Evolutionary conservation across 1,140 invertebrate species (phyloP).

Genomic region (Zaprionus inermis): DNA sequence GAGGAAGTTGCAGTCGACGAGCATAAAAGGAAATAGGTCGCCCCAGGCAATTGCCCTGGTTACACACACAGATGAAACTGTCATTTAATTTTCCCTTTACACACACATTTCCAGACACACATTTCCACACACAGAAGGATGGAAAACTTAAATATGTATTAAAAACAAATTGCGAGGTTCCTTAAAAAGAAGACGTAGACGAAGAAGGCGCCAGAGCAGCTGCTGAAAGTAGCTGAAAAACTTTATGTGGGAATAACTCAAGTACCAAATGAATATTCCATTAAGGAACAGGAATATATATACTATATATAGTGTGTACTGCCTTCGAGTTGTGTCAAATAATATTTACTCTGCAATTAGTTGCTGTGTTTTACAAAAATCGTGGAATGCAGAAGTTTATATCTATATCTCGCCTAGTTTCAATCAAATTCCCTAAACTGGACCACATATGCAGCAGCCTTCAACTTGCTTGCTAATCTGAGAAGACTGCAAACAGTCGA

Average conservation of each 20-base stretch:
- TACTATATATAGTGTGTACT: not conserved
- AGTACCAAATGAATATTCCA: not conserved
- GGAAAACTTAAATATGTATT: conserved; percentile 45
- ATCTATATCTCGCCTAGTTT: not conserved
- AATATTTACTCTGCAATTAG: not conserved
- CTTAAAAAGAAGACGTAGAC: conserved; percentile 12
- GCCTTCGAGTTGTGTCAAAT: not conserved
- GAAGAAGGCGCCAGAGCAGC: conserved; percentile 16
- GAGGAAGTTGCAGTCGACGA: conserved; percentile 23
- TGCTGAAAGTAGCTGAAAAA: too few relatives aligned
- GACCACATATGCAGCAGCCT: not conserved
- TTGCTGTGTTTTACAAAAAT: not conserved
- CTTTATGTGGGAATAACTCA: not conserved
- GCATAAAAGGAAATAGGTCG: conserved; percentile 29
- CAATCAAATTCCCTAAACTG: not conserved
- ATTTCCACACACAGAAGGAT: not conserved
- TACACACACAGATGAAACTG: conserved; percentile 18
- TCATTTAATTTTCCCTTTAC: conserved; percentile 44
- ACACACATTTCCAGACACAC: not conserved
- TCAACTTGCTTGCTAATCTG: not conserved
- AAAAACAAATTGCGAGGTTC: conserved; percentile 38
- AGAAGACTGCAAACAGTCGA: not conserved
- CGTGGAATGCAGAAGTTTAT: too few relatives aligned
- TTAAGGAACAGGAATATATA: not conserved
- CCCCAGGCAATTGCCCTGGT: conserved; percentile 16